Evolutionary conservation across 2,888 invertebrate species (phyloP), one percentile per base, ranked within the genome.

Genomic region (Andricus quercusramuli): DNA sequence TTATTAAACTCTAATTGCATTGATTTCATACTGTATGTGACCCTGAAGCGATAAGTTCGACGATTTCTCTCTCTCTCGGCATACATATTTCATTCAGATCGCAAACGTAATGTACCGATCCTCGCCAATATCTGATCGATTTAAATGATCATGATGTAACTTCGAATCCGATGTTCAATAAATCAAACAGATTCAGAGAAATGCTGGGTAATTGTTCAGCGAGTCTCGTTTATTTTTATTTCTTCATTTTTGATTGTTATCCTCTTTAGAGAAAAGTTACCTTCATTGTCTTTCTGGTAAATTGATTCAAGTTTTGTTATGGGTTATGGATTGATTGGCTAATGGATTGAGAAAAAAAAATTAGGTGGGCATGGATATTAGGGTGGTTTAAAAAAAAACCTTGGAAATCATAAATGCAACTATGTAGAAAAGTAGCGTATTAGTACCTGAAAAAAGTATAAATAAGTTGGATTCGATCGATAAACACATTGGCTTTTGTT

Each of bases 111-210:
- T 74, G 32, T 74, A 51, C 44, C 44, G 56, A 70, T 47, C 51
- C 25, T 32, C 47, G 29, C 32, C 32, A 56, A 32, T 74, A 74
- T 74, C 74, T n/a, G 70, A 70, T 70, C 62, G 25, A 22, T 25
- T 62, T 62, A 22, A 25, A 22, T 25, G 62, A 62, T 62, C 56
- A 62, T 62, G 62, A 62, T 15, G 62, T 62, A 62, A 62, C 62
- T 62, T 15, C 62, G 13, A 62, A 62, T 25, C 25, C 15, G 13
- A 62, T 4, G 62, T 15, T 62, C 13, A n/a, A 62, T 62, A 25
- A 62, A 62, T 62, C 13, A 62, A 25, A 15, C 22, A 15, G 82
- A 88, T 88, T 79, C 79, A 85, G 83, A 81, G 85, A 80, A 81
- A 62, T 79, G 59, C 62, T 76, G 44, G 51, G 44, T 65, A 25